Base-by-base conservation (phyloP, 2,113 vertebrate species). In the Caretta caretta region DNA sequence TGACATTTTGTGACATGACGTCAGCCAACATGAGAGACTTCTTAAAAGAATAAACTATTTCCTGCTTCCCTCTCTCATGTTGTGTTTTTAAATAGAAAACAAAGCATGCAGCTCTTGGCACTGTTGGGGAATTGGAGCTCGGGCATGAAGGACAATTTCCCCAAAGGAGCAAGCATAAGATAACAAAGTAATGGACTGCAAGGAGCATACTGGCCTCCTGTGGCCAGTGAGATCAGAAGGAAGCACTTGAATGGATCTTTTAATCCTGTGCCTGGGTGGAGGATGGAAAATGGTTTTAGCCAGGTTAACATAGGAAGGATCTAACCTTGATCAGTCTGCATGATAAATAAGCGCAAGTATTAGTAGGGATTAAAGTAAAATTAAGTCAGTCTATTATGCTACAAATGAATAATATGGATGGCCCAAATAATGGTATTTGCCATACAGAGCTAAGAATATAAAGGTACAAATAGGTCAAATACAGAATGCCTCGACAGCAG, bases 111-210 rank as follows among this genome's bases (percentile, higher is more conserved):
- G 92, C 94, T 89, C 89, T 62, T 1, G 19, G 72, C 4, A 83
- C 87, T 94, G 93, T 93, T 16, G 10, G 96, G 93, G 95, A 95
- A 83, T 50, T 84, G 38, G 93, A 84, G 92, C 82, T 90, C 92
- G 5, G 13, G 75, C 96, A 95, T 88, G 87, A 95, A 95, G 96
- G 94, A 94, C 95, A 89, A 80, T 90, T 94, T 93, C 93, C 94
- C 92, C 25, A 3, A 2, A 83, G 94, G 92, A 88, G 88, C 96
- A 87, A 51, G 35, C 76, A 87, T 20, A 10, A 83, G 93, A 94
- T 88, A 96, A 91, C 90, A 94, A 95, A 97, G 93, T 35, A 83
- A 59, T 12, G 92, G 83, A 83, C 90, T 97, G 14, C 94, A 54
- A 89, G 86, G 93, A 27, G 56, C 0, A 38, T 93, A 89, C 89